Evolutionary conservation across 2,888 invertebrate species (phyloP).

Genomic region (Erannis defoliaria): DNA sequence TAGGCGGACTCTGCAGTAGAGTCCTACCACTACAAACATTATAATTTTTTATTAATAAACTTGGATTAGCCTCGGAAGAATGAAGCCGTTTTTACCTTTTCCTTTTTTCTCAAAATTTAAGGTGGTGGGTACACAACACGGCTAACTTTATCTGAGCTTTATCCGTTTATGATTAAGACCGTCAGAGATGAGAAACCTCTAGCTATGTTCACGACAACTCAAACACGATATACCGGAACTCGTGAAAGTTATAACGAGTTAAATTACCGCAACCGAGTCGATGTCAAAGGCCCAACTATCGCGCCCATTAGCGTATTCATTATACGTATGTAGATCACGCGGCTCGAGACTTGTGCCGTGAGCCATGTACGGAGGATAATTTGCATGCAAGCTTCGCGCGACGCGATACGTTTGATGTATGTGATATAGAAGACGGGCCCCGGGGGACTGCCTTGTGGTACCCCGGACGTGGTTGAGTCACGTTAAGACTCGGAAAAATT

Average conservation of each 20-base stretch:
- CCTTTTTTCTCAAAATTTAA: too few species aligned
- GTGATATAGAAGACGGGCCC: constrained; percentile 36
- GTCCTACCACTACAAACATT: too few species aligned
- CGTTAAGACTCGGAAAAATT: background rate
- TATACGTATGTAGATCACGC: constrained; percentile 51
- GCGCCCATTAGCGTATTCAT: constrained; percentile 39
- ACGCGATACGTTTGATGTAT: constrained; percentile 35
- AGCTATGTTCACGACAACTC: constrained; percentile 3
- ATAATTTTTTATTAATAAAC: too few species aligned
- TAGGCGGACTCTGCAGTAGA: too few species aligned
- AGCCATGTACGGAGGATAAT: constrained; percentile 47
- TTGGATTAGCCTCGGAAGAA: too few species aligned
- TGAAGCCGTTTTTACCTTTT: too few species aligned
- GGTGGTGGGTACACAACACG: too few species aligned
- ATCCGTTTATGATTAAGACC: too few species aligned
- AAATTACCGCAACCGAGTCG: constrained; percentile 17
- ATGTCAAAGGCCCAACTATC: constrained; percentile 28
- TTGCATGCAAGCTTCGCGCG: constrained; percentile 35
- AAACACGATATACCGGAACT: constrained; percentile 7
- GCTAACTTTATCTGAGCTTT: too few species aligned
- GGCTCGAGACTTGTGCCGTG: constrained; percentile 37
- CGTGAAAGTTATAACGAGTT: constrained; percentile 19
- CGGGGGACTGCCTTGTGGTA: constrained; percentile 33
- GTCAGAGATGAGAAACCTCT: background rate
- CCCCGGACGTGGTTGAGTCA: constrained; percentile 7